Evolutionary conservation across 2,888 invertebrate genomes (phyloP), one percentile per base, ranked within the genome.

Genomic region (Lasioglossum morio): DNA sequence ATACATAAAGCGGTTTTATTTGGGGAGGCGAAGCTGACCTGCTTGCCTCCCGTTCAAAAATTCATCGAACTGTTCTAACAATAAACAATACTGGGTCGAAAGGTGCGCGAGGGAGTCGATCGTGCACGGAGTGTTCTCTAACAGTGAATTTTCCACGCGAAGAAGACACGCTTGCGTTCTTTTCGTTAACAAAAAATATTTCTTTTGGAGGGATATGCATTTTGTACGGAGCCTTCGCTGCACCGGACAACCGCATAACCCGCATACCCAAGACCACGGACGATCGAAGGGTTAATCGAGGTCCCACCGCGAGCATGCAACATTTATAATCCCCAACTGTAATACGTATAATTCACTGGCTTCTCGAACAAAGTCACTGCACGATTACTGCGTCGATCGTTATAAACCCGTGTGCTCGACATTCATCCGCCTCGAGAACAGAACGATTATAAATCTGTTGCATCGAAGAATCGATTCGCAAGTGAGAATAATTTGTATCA

Each of bases 201-300:
- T 30, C n/a, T 63, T 63, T 63, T 7, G 0, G 7, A 30, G 14
- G 14, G 12, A 12, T 0, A 27, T 10, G 14, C 7, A 30, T 63
- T 63, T 30, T 16, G 16, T 16, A 30, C n/a, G 53, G 53, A 53
- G 63, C 30, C 30, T 30, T 30, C n/a, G 16, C 63, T 30, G 30
- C 30, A 16, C 30, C 63, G 63, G 63, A 63, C 16, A 60, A 60
- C 60, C 27, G 16, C 60, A 2, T 63, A 27, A 63, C 30, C 63
- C 60, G 60, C 60, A 63, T 63, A 30, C 16, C 60, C 5, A 63
- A 63, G 27, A 30, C 63, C 27, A 30, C 30, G 60, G 14, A 27
- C 27, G 63, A 30, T 63, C 63, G 63, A 63, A 30, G 27, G 30
- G 63, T 63, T 63, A 63, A 63, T 63, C 63, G 63, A 63, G 63